Conservation (phyloP, 2,113 vertebrate genomes). For the Cervus canadensis region DNA sequence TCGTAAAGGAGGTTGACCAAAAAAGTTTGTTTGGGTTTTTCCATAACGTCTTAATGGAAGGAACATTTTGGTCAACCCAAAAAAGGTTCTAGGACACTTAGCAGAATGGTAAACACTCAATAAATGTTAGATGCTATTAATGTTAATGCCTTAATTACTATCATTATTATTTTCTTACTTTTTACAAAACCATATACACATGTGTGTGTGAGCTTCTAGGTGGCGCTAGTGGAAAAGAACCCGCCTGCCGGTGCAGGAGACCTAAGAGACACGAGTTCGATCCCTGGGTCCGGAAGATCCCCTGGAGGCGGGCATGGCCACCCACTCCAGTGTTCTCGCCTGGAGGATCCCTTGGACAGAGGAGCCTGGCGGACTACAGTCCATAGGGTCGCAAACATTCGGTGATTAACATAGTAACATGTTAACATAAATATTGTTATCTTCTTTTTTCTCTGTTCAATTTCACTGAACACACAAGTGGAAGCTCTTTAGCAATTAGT, state of each 20-base stretch:
- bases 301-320: background rate
- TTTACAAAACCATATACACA: background rate
- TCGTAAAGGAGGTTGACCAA: background rate
- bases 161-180: background rate
- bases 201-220: background rate
- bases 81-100: background rate
- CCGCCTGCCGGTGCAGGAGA: accelerated
- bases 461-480: background rate
- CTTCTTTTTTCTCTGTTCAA: background rate
- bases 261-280: accelerated
- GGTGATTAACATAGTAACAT: background rate
- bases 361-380: background rate
- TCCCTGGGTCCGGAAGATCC: background rate
- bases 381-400: background rate
- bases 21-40: background rate
- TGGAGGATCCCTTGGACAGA: background rate
- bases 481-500: background rate
- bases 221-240: background rate
- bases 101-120: background rate
- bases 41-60: background rate
- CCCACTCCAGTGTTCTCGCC: background rate
- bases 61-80: background rate
- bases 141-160: background rate
- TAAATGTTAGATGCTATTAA: background rate
- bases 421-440: background rate